Base-by-base conservation (phyloP, 2,797 vertebrate species). In the Tauraco hartlaubi region DNA sequence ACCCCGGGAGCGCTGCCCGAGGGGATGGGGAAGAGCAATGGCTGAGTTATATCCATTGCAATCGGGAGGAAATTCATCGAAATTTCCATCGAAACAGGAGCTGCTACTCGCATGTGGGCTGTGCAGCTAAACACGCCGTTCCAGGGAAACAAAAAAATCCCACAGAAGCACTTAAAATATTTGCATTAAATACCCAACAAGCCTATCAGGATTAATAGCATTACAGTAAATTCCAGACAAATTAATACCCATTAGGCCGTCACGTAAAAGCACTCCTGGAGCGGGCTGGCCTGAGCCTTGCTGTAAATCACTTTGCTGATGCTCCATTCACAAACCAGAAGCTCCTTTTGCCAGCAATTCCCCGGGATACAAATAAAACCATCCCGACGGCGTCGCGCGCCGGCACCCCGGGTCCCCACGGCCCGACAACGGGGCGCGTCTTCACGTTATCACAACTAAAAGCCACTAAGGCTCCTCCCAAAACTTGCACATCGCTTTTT, bases 161-260 rank as follows among this genome's bases (percentile, higher is more conserved):
- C 91, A 44, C 33, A 69, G 91, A 93, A 87, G 66, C 73, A 77
- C 93, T 96, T 89, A 61, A 72, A 91, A 92, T 73, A 39, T 89
- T 80, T 73, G 77, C 73, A 84, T 93, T 52, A 80, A 84, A 64
- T 35, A 61, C 69, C 66, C 93, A 58, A 37, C 46, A 52, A 91
- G 49, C 68, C 88, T 43, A 73, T 52, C 77, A 89, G 91, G 81
- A 83, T 96, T 89, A 89, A 80, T 68, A 59, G 88, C 63, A 83
- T 79, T 68, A 67, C 54, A 48, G 80, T 7, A 49, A 88, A 88
- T 77, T 69, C 90, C 87, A 80, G 88, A 43, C 77, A 73, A 94
- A 88, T 91, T 86, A 91, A 94, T 69, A 77, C 73, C 85, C 69
- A 66, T 64, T 69, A 89, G 77, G 18, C 54, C 15, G 0, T 23